Conservation (phyloP, 2,113 vertebrate genomes). For the Columbina picui region DNA sequence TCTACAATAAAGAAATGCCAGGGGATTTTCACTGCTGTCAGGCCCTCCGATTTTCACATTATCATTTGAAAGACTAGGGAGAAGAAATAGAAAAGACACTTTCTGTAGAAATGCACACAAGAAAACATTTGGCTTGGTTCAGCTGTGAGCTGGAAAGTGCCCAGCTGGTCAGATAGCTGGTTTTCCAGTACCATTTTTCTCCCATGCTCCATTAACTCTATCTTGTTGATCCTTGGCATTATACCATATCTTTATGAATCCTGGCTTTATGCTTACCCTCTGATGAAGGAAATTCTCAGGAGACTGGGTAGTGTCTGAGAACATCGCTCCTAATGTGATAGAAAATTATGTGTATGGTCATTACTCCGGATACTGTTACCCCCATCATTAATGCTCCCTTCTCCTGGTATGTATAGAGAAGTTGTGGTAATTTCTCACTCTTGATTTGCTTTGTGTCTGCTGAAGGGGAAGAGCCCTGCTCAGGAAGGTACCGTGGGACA, state of each 20-base stretch:
- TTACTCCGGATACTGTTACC: background rate
- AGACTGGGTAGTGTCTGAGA: background rate
- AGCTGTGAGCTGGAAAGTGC: background rate
- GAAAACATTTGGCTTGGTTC: background rate
- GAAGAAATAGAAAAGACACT: background rate
- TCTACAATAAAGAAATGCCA: background rate
- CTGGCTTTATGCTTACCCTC: background rate
- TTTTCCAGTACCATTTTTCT: background rate
- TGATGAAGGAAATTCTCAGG: background rate
- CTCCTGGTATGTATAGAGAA: background rate
- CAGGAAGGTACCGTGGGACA: background rate
- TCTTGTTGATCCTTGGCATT: background rate
- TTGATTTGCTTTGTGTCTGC: background rate
- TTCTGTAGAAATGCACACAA: background rate
- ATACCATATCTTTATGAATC: background rate
- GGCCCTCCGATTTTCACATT: background rate
- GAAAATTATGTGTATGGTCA: accelerated
- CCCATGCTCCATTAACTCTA: background rate
- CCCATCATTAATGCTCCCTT: background rate
- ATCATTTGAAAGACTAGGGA: background rate
- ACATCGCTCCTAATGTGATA: background rate
- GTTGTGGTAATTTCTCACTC: background rate
- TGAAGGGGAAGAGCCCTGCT: background rate
- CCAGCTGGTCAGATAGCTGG: background rate
- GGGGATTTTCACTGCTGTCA: background rate